Evolutionary conservation across 1,140 invertebrate species (phyloP), one percentile per base, ranked within the genome.

Genomic region (Drosophila quadrilineata): DNA sequence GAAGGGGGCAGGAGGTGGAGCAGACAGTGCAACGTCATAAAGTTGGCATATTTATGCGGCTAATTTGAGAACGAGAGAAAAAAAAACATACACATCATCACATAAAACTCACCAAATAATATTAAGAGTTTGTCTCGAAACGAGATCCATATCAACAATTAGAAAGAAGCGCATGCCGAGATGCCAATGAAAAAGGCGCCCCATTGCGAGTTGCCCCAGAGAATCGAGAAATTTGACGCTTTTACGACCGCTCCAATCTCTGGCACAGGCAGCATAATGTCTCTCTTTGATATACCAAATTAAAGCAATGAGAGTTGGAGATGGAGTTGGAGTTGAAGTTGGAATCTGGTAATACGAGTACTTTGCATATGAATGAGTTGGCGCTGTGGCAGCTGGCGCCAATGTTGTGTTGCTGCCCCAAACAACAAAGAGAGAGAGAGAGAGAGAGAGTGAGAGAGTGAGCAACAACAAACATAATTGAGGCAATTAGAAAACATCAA

Each of bases 401-500:
- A 75, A 21, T 35, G 21, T 56, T 38, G 6, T n/a, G n/a, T n/a
- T n/a, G n/a, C n/a, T n/a, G n/a, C n/a, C n/a, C n/a, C n/a, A n/a
- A n/a, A n/a, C n/a, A n/a, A n/a, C n/a, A 38, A 22, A 43, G 52
- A 41, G 54, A 48, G 54, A 57, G 60, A 63, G 14, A 43, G 29
- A 6, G 28, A 14, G 41, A 3, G 6, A 28, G 33, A 36, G 28
- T 28, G 29, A 21, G n/a, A 10, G 46, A 53, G 43, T 33, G 28
- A 33, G 6, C 24, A 10, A 48, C 57, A 26, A 52, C 24, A 58
- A 54, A 46, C 74, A 85, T 85, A 85, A 85, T 85, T 85, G 74
- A 86, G 80, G 66, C 80, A 85, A 85, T 85, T 82, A 82, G 79
- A 82, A 82, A 82, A 82, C 79, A 82, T 85, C 79, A 73, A 82